These are phyloP conservation scores for Pemphigus obesinymphae DNA, from an alignment of 1,140 invertebrate genomes.

Conservation along the genomic window DNA sequence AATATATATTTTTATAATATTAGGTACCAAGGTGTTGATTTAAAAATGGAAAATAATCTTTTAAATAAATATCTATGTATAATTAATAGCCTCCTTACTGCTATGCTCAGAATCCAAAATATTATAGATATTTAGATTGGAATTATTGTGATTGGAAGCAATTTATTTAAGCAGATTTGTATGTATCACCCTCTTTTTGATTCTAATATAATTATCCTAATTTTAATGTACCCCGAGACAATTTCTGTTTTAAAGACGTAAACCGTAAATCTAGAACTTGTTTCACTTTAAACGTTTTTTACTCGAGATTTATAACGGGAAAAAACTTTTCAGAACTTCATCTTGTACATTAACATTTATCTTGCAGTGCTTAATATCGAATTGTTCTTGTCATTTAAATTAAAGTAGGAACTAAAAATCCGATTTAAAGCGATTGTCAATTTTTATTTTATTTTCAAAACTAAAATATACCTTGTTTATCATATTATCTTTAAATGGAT, in stretches of 20 bases:
- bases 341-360: not conserved
- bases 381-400: constrained; percentile 9
- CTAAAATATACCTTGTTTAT: no score
- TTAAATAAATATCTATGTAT: no score
- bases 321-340: not conserved
- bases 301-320: not conserved
- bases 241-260: not conserved
- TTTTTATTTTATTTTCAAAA: no score
- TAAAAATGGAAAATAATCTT: no score
- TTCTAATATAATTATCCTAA: not conserved
- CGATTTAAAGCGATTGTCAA: not conserved
- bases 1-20: no score
- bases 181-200: not conserved
- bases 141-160: not conserved
- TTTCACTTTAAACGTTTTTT: constrained; percentile 4
- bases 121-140: no score
- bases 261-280: not conserved
- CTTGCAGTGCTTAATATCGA: not conserved
- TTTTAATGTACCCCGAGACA: not conserved
- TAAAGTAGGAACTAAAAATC: not conserved
- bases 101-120: no score
- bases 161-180: not conserved
- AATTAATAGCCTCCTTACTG: no score
- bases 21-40: no score
- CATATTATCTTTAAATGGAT: no score